Percentiles rank a stretch among this genome's conserved stretches.
These are phyloP conservation scores for Clavelina lepadiformis DNA, from an alignment of 23 tunicate genomes.

Conservation along the genomic window DNA sequence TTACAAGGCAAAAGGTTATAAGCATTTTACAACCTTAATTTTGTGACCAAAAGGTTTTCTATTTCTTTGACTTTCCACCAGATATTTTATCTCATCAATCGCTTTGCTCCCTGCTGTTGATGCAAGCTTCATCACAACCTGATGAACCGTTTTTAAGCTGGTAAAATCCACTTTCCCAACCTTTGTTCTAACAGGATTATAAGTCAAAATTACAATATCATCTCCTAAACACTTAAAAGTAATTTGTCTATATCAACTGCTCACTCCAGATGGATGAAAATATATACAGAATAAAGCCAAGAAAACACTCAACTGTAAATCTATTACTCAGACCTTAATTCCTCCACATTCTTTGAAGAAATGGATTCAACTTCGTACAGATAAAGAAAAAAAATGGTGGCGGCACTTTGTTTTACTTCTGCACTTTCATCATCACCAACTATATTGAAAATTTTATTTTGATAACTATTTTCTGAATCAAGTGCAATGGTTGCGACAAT, in stretches of 20 bases:
- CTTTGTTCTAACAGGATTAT: no score
- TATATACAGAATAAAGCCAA: no score
- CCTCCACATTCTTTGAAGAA: not conserved
- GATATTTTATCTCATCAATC: not conserved
- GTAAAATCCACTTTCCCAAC: no score
- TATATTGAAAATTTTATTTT: not conserved
- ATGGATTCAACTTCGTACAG: slow-evolving; percentile 23
- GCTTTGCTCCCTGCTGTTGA: slow-evolving; percentile 6
- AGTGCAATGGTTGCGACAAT: not conserved
- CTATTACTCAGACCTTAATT: slow-evolving; percentile 23
- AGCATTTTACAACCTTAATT: slow-evolving; percentile 21
- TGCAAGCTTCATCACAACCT: no score
- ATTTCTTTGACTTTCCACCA: not conserved
- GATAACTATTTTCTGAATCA: not conserved
- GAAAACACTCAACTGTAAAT: no score
- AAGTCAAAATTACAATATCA: no score
- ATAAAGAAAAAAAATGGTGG: slow-evolving; percentile 12
- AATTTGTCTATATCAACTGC: no score
- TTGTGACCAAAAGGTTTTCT: slow-evolving; percentile 5
- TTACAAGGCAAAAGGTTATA: no score
- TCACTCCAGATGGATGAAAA: no score
- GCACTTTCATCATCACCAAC: slow-evolving; percentile 45
- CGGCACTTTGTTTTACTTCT: slow-evolving; percentile 19
- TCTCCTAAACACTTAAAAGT: no score
- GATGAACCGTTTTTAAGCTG: no score